Percentiles rank a stretch among this genome's conserved stretches.
Conservation (phyloP, 2,888 invertebrate genomes). For the Phyllotreta cruciferae region DNA sequence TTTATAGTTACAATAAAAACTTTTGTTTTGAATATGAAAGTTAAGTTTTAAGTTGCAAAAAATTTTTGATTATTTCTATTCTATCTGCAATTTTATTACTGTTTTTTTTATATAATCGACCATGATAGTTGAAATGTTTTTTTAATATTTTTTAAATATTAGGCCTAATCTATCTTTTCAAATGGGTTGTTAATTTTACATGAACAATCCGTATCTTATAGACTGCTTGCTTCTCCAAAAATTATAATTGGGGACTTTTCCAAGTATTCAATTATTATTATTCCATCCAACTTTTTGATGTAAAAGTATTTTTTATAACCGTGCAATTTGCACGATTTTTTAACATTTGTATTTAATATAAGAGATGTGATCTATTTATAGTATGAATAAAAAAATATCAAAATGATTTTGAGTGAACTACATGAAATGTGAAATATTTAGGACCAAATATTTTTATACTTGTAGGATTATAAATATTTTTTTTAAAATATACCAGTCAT, state of each 20-base stretch:
- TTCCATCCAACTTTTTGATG: slow-evolving; percentile 15
- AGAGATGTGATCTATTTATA: slow-evolving; percentile 13
- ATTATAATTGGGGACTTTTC: neutral
- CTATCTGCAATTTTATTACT: too few relatives aligned
- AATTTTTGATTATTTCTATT: too few relatives aligned
- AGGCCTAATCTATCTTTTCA: neutral
- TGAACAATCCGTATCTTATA: neutral
- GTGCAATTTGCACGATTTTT: slow-evolving; percentile 13
- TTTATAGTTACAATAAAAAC: too few relatives aligned
- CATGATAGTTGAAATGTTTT: neutral
- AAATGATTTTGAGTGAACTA: slow-evolving; percentile 5
- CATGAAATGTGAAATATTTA: slow-evolving; percentile 10
- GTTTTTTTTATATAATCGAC: too few relatives aligned
- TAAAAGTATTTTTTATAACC: neutral
- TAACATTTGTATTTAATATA: slow-evolving; percentile 8
- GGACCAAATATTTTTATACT: slow-evolving; percentile 27
- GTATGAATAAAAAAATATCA: slow-evolving; percentile 2
- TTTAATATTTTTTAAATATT: slow-evolving; percentile 1
- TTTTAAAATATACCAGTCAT: slow-evolving; percentile 25
- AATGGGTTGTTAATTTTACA: too few relatives aligned
- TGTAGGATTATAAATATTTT: slow-evolving; percentile 18
- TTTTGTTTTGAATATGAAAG: too few relatives aligned
- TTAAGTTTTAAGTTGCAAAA: too few relatives aligned
- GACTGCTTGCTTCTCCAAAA: slow-evolving; percentile 1
- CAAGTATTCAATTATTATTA: neutral